phyloP scores from a whole-genome alignment of 2,113 vertebrate genomes.

The Thinocorus orbignyianus region DNA sequence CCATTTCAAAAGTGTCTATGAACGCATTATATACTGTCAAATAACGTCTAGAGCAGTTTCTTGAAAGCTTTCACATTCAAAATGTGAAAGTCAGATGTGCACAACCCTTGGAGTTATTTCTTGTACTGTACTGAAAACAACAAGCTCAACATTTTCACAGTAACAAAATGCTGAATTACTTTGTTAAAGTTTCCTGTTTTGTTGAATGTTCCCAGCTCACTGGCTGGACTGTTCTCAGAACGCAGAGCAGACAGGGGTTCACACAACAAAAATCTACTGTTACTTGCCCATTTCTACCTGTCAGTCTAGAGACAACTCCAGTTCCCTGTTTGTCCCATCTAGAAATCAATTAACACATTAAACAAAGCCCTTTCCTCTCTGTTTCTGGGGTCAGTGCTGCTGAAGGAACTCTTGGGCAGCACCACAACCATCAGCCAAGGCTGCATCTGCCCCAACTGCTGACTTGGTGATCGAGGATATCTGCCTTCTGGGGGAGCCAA shows the following conservation, averaged over 20 bases:
- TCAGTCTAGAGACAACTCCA: not conserved
- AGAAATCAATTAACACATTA: rapidly evolving
- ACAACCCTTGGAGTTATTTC: not conserved
- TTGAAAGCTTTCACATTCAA: not conserved
- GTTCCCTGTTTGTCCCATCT: not conserved
- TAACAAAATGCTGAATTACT: not conserved
- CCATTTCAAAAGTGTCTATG: not conserved
- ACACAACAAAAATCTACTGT: not conserved
- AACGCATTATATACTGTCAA: not conserved
- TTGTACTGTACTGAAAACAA: not conserved
- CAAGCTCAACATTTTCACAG: not conserved
- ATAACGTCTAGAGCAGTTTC: not conserved
- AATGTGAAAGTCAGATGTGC: not conserved
- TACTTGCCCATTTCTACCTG: not conserved
- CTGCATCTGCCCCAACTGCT: not conserved
- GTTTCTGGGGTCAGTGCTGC: not conserved
- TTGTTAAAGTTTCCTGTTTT: not conserved
- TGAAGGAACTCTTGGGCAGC: not conserved
- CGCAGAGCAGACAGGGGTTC: not conserved
- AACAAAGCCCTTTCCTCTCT: not conserved
- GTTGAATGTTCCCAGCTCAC: not conserved
- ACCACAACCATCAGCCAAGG: not conserved
- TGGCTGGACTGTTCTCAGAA: not conserved
- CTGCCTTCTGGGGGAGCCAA: not conserved
- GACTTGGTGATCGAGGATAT: not conserved